phyloP scores from a whole-genome alignment of 2,797 vertebrate genomes.

The Nasua narica region DNA sequence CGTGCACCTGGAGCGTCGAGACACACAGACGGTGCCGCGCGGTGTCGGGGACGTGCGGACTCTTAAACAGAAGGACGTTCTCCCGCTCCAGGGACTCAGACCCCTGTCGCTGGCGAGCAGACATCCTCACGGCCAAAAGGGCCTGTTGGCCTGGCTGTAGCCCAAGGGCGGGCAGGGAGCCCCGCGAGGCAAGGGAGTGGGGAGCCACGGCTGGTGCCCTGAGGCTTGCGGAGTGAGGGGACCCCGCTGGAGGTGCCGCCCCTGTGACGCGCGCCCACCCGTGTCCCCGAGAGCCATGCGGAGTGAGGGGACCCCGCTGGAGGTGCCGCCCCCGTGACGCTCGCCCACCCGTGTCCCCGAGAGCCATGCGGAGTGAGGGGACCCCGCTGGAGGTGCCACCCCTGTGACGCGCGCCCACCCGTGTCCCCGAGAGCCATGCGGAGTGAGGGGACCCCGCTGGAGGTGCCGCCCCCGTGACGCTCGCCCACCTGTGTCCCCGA shows the following conservation, averaged over 20 bases:
- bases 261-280: accelerated
- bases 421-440: too few species aligned
- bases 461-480: too few species aligned
- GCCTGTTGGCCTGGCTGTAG: too few species aligned
- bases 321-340: too few species aligned
- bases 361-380: too few species aligned
- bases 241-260: accelerated
- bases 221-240: not conserved
- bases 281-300: too few species aligned
- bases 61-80: not conserved
- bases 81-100: slow-evolving; percentile 48
- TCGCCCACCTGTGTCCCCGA: accelerated
- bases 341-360: too few species aligned
- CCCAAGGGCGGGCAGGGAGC: accelerated
- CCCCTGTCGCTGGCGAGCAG: slow-evolving; percentile 26
- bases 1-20: not conserved
- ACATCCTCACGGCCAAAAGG: not conserved
- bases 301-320: too few species aligned
- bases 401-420: too few species aligned
- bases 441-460: too few species aligned
- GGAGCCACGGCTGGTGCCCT: accelerated
- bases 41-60: not conserved
- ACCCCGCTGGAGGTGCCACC: too few species aligned
- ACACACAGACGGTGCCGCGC: accelerated
- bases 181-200: not conserved